These are phyloP conservation scores for Psettodes erumei DNA, from an alignment of 2,113 vertebrate species.

Conservation along the genomic window DNA sequence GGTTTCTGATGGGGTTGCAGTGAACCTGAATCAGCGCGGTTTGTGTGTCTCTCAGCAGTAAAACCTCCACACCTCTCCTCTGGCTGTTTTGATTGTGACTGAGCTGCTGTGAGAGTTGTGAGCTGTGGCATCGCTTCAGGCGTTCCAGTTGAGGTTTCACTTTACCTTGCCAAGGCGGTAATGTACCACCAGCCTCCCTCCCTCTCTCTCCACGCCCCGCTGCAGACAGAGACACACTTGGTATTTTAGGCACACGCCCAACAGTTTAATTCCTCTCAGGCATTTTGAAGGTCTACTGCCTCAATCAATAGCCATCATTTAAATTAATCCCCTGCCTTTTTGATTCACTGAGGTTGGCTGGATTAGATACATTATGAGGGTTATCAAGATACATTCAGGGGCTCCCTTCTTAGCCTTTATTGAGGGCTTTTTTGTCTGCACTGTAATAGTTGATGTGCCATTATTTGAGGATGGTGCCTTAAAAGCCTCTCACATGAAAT, in stretches of 20 bases:
- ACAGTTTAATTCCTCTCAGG: constrained; percentile 67
- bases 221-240: constrained; percentile 27
- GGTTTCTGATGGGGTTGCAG: no score
- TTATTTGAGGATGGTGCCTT: constrained; percentile 11
- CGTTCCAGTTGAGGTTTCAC: background rate
- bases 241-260: constrained; percentile 66
- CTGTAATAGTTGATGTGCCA: background rate
- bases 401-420: background rate
- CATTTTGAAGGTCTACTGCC: constrained; percentile 66
- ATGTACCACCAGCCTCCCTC: background rate
- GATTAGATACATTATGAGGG: constrained; percentile 48
- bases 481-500: constrained; percentile 1
- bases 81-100: constrained; percentile 31
- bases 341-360: constrained; percentile 35
- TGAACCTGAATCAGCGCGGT: no score
- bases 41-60: background rate
- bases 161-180: constrained; percentile 4
- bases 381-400: constrained; percentile 22
- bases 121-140: constrained; percentile 18
- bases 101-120: constrained; percentile 4
- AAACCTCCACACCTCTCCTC: background rate
- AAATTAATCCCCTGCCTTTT: constrained; percentile 70
- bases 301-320: constrained; percentile 73
- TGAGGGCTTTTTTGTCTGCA: background rate
- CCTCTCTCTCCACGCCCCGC: background rate